phyloP scores from a whole-genome alignment of 2,888 invertebrate species.

The Nebria brevicollis region DNA sequence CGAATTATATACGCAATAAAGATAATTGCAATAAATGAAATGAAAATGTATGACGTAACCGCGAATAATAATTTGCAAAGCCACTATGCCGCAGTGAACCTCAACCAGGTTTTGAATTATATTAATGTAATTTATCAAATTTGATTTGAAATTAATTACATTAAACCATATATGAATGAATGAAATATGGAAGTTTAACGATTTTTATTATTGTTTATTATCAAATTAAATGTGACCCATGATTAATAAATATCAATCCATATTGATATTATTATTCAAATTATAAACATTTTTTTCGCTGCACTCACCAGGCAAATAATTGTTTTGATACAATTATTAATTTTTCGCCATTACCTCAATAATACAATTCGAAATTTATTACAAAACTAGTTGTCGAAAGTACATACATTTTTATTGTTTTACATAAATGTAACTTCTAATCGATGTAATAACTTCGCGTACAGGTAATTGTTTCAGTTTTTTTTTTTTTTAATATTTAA shows the following conservation, averaged over 20 bases:
- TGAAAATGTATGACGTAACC: not conserved
- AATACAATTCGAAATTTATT: not conserved
- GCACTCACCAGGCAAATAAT: not conserved
- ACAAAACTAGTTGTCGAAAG: too few species aligned
- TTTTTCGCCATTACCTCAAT: not conserved
- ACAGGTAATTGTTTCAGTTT: not conserved
- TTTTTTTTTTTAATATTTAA: not conserved
- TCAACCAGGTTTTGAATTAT: conserved; percentile 8
- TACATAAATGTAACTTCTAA: not conserved
- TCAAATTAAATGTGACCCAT: conserved; percentile 27
- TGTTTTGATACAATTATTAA: not conserved
- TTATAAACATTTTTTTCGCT: not conserved
- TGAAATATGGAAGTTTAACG: conserved; percentile 25
- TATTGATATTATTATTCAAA: not conserved
- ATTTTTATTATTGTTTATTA: conserved; percentile 34
- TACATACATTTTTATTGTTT: not conserved
- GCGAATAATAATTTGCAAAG: too few species aligned
- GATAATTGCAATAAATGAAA: not conserved
- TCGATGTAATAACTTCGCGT: not conserved
- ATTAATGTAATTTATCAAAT: conserved; percentile 45
- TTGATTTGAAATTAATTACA: conserved; percentile 45
- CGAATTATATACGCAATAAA: not conserved
- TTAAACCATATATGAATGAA: conserved; percentile 41
- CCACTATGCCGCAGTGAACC: not conserved
- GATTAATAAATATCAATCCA: conserved; percentile 9